Evolutionary conservation across 2,888 invertebrate genomes (phyloP).

Genomic region (Scaptomyza tumidula): DNA sequence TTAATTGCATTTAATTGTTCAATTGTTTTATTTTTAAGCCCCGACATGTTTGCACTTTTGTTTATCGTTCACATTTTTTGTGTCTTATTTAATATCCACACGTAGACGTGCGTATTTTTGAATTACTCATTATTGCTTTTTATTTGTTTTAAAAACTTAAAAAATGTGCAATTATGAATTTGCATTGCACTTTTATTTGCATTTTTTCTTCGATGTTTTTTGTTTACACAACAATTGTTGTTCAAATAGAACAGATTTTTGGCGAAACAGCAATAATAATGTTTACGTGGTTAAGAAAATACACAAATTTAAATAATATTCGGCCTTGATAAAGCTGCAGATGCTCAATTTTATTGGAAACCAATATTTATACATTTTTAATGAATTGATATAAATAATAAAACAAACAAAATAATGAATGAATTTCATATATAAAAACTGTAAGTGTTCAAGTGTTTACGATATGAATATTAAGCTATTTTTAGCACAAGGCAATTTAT

Average conservation of each 20-base stretch:
- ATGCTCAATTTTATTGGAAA: neutral
- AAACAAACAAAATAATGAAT: no score
- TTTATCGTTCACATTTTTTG: constrained; percentile 2
- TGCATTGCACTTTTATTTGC: constrained; percentile 2
- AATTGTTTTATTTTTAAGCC: constrained; percentile 6
- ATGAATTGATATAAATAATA: no score
- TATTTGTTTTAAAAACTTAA: neutral
- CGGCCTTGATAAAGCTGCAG: neutral
- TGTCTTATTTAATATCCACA: neutral
- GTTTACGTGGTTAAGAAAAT: neutral
- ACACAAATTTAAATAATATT: neutral
- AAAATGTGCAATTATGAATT: constrained; percentile 1
- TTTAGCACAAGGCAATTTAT: neutral
- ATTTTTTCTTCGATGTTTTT: neutral
- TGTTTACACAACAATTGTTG: neutral
- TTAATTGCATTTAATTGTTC: constrained; percentile 36
- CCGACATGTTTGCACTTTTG: neutral
- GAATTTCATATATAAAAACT: no score
- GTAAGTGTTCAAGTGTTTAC: no score
- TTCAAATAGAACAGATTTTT: neutral
- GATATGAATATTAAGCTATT: no score
- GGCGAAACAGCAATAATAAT: neutral
- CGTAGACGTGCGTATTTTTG: neutral
- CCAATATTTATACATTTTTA: neutral
- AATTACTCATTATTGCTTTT: neutral